Evolutionary conservation across 2,888 invertebrate species (phyloP).

Genomic region (Drosophila flavopinicola): DNA sequence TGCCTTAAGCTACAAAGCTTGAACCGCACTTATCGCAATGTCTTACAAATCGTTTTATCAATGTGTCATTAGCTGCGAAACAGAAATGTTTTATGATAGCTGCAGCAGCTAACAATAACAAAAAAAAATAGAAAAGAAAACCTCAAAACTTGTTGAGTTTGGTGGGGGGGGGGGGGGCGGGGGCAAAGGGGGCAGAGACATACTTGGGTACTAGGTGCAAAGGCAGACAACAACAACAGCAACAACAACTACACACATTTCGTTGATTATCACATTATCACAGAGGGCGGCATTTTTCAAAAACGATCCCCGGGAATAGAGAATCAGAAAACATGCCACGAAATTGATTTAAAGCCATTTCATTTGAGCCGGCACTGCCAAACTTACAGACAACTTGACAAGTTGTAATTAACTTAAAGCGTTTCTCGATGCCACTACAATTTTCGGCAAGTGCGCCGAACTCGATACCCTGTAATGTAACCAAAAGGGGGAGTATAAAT

Average conservation of each 20-base stretch:
- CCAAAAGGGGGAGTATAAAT: not conserved
- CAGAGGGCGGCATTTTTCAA: constrained; percentile 65
- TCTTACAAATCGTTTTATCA: constrained; percentile 81
- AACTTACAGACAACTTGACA: constrained; percentile 67
- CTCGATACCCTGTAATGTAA: constrained; percentile 6
- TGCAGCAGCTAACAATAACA: constrained; percentile 40
- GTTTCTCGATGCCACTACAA: constrained; percentile 47
- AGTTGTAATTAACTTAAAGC: constrained; percentile 82
- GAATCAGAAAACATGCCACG: constrained; percentile 56
- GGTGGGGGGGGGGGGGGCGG: not conserved
- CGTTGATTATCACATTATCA: constrained; percentile 66
- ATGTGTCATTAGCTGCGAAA: constrained; percentile 74
- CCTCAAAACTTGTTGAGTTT: constrained; percentile 11
- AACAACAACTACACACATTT: constrained; percentile 28
- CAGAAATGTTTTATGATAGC: constrained; percentile 72
- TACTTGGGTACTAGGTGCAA: constrained; percentile 11
- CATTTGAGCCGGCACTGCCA: constrained; percentile 60
- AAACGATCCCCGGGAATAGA: constrained; percentile 37
- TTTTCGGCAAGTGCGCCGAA: constrained; percentile 9
- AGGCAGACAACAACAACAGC: constrained; percentile 27
- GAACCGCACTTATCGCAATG: constrained; percentile 76
- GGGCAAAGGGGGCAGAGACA: not conserved
- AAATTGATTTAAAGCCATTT: constrained; percentile 70
- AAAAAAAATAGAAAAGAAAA: constrained; percentile 1
- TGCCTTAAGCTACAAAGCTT: constrained; percentile 75